Percentiles rank a stretch among this genome's conserved stretches.
Evolutionary conservation across 2,797 vertebrate species (phyloP).

Genomic region (Lutjanus argentimaculatus): DNA sequence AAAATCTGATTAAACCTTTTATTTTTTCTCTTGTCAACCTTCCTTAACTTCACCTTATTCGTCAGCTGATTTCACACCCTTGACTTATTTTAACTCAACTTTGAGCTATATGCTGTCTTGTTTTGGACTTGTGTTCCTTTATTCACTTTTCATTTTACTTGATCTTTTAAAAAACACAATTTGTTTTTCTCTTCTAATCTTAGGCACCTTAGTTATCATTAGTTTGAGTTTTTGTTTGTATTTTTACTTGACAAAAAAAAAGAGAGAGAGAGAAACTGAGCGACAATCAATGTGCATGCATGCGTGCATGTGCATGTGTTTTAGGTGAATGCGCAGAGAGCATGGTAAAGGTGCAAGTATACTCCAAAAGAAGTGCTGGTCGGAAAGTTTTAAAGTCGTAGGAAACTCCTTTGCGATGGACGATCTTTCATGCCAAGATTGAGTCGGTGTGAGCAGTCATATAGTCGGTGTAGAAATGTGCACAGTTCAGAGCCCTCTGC

Average conservation of each 20-base stretch:
- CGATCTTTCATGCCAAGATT: background rate
- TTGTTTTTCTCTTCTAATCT: constrained; percentile 13
- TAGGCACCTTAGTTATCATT: constrained; percentile 1
- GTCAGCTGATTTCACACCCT: background rate
- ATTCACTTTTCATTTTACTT: background rate
- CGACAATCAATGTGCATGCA: constrained; percentile 77
- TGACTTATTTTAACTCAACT: background rate
- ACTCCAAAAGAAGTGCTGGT: constrained; percentile 71
- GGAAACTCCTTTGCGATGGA: background rate
- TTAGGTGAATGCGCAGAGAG: constrained; percentile 74
- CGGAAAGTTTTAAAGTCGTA: constrained; percentile 26
- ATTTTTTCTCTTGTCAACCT: background rate
- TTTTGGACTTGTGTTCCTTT: constrained; percentile 2
- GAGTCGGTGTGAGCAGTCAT: background rate
- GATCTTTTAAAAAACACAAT: background rate
- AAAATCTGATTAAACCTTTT: constrained; percentile 1
- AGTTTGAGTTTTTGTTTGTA: constrained; percentile 29
- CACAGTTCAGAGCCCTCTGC: background rate
- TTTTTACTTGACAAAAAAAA: constrained; percentile 26
- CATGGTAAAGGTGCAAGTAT: constrained; percentile 75
- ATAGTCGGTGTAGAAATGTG: background rate
- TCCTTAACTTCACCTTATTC: background rate
- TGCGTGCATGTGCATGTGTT: constrained; percentile 82
- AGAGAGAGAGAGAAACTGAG: constrained; percentile 49
- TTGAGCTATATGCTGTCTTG: background rate